phyloP scores from a whole-genome alignment of 2,113 vertebrate genomes.

The Nyctereutes procyonoides region DNA sequence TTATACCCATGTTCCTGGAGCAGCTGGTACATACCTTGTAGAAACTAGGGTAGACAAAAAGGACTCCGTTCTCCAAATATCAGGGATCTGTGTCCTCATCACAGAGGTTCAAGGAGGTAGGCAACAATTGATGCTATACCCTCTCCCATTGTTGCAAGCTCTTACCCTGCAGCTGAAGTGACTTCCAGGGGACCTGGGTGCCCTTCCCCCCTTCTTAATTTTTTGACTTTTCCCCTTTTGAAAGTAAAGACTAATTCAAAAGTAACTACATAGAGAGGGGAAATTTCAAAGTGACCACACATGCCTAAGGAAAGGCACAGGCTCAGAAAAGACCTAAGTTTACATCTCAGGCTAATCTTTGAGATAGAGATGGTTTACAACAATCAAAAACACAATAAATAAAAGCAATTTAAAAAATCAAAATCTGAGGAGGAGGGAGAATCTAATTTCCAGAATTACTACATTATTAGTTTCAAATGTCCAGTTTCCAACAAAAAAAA shows the following conservation, averaged over 20 bases:
- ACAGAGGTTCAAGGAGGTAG: not conserved
- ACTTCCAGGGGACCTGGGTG: not conserved
- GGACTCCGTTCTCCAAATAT: not conserved
- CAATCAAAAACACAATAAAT: not conserved
- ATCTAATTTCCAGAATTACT: not conserved
- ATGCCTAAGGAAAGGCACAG: not conserved
- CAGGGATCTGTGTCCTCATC: not conserved
- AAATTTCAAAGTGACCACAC: not conserved
- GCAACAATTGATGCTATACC: not conserved
- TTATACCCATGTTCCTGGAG: not conserved
- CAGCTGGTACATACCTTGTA: not conserved
- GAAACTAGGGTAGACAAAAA: not conserved
- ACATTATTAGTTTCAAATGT: not conserved
- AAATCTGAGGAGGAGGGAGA: not conserved
- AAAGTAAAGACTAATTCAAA: not conserved
- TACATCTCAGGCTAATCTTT: not conserved
- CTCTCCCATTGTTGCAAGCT: not conserved
- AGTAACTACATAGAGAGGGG: not conserved
- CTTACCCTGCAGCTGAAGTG: not conserved
- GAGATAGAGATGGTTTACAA: not conserved
- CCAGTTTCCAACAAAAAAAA: not conserved
- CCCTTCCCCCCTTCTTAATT: not conserved
- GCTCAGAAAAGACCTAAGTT: not conserved
- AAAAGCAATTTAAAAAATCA: not conserved
- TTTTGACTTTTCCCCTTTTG: not conserved